Base-by-base conservation (phyloP, 2,113 vertebrate genomes). In the Calypte anna region DNA sequence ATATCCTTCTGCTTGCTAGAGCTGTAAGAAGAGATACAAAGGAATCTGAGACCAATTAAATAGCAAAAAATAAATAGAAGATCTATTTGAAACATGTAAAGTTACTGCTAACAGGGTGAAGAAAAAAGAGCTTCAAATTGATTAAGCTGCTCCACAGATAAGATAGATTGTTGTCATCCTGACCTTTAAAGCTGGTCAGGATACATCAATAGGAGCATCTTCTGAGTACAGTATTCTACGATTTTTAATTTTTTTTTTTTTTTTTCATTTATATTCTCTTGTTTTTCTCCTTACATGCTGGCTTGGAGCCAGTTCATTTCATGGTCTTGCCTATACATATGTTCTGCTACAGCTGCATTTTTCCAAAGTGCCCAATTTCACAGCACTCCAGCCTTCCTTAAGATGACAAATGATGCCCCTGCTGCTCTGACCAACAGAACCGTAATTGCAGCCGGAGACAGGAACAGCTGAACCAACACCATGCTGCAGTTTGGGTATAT, bases 261-360 rank as follows among this genome's bases (percentile, higher is more conserved):
- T 96, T 72, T 96, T 88, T 86, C 91, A 86, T 92, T 95, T 97
- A 77, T 93, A 80, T 92, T 96, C 75, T 95, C 76, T 89, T 91
- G 64, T 73, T 92, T 86, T 88, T 58, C 57, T 82, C 43, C 80
- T 94, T 94, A 79, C 10, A 0, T 83, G 6, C 66, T 96, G 96
- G 94, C 90, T 90, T 76, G 40, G 25, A 90, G 94, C 93, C 95
- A 97, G 91, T 96, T 95, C 90, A 95, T 96, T 97, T 97, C 94
- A 96, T 96, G 90, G 84, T 88, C 90, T 91, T 97, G 86, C 68
- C 69, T 94, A 88, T 96, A 96, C 76, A 82, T 96, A 92, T 93
- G 93, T 92, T 97, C 81, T 97, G 94, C 94, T 96, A 92, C 84
- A 82, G 78, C 66, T 88, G 96, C 94, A 92, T 95, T 97, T 97